Conservation (phyloP, 2,113 vertebrate genomes). For the Onychostoma macrolepis region DNA sequence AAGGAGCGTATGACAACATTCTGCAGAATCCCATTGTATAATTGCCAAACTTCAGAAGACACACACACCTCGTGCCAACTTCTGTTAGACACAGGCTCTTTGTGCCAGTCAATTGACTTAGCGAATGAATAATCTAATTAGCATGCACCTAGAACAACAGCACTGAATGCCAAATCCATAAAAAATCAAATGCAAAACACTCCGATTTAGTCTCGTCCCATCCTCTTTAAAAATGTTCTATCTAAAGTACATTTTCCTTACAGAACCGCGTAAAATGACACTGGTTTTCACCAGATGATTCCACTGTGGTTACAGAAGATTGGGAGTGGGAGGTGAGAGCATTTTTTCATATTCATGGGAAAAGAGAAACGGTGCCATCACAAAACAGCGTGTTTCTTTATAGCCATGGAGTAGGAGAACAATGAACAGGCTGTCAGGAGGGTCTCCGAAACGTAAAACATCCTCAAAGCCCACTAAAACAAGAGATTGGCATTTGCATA, state of each 20-base stretch:
- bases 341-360: slow-evolving; percentile 53
- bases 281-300: background rate
- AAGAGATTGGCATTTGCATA: slow-evolving; percentile 48
- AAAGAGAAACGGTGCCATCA: slow-evolving; percentile 60
- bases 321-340: slow-evolving; percentile 42
- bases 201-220: background rate
- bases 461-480: background rate
- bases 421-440: slow-evolving; percentile 65
- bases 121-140: slow-evolving; percentile 38
- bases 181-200: background rate
- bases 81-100: slow-evolving; percentile 35
- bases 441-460: slow-evolving; percentile 49
- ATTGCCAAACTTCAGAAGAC: slow-evolving; percentile 34
- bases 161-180: background rate
- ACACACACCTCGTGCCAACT: slow-evolving; percentile 34
- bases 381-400: slow-evolving; percentile 61
- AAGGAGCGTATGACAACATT: background rate
- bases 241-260: background rate
- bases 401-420: slow-evolving; percentile 59
- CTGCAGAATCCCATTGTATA: slow-evolving; percentile 14
- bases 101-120: slow-evolving; percentile 31
- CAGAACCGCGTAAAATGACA: background rate
- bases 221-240: background rate
- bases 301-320: slow-evolving; percentile 30
- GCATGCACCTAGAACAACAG: slow-evolving; percentile 8